Evolutionary conservation across 1,140 invertebrate genomes (phyloP), one percentile per base, ranked within the genome.

Genomic region (Pentalonia nigronervosa): DNA sequence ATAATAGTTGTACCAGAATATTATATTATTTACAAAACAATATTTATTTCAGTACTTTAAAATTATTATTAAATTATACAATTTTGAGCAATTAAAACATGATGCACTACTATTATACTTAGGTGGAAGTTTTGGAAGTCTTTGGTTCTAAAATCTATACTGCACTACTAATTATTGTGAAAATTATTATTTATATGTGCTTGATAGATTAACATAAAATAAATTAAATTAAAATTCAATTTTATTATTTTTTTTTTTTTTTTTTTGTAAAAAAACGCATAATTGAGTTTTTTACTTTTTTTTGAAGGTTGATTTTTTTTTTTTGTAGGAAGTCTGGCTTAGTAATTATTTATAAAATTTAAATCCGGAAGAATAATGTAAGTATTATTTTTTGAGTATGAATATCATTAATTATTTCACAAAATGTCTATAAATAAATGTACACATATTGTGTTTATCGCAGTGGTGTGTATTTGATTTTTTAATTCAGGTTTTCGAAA

Each of bases 41-140:
- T 25, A 56, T 56, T 76, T 4, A n/a, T 76, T n/a, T 76, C 6
- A 0, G n/a, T 76, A 76, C n/a, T 76, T 76, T 76, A 76, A n/a
- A 76, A 76, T 76, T 76, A 41, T 41, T 76, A 76, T 76, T 76
- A 76, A 76, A 76, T 76, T 76, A 76, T 76, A 76, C 6, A 76
- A n/a, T n/a, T 76, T 76, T 7, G 60, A 20, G 30, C 30, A 76
- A 76, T 34, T 76, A n/a, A n/a, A 76, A 76, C 17, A 6, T 34
- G 14, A 76, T n/a, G n/a, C 14, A n/a, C 30, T n/a, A 11, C n/a
- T 76, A 76, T n/a, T 30, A 7, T 6, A n/a, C 14, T 67, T n/a
- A 7, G n/a, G 11, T 17, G 60, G 30, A 76, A 17, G 14, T 76
- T 17, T 76, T 76, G n/a, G 4, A 76, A 30, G n/a, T 17, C 30